Evolutionary conservation across 2,113 vertebrate genomes (phyloP).

Genomic region (Leptocoma aspasia): DNA sequence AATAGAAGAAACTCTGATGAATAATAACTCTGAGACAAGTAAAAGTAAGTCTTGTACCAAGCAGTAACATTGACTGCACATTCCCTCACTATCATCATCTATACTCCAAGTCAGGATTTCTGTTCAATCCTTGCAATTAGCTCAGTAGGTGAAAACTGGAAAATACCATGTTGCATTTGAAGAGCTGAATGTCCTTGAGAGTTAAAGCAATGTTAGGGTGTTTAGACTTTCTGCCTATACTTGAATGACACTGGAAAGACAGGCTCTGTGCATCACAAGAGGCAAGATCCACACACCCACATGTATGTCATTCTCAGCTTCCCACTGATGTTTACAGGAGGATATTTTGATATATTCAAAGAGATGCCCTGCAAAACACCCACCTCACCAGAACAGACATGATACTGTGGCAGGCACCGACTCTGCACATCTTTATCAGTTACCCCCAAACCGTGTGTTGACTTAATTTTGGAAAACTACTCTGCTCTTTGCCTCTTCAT

Average conservation of each 20-base stretch:
- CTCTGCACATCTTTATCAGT: not conserved
- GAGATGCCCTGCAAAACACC: not conserved
- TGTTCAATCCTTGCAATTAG: not conserved
- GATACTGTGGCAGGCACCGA: not conserved
- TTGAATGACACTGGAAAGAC: not conserved
- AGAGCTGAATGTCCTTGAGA: not conserved
- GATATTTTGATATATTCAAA: constrained; percentile 17
- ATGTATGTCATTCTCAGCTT: not conserved
- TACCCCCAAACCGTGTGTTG: not conserved
- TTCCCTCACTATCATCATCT: not conserved
- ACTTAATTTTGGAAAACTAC: not conserved
- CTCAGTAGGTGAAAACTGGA: not conserved
- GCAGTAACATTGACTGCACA: not conserved
- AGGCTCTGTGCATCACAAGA: not conserved
- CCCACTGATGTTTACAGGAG: not conserved
- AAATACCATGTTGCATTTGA: not conserved
- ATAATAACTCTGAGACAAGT: not conserved
- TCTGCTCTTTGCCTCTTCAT: not conserved
- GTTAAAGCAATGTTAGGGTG: not conserved
- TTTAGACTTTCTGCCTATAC: not conserved
- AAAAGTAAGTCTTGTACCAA: not conserved
- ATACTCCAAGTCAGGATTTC: not conserved
- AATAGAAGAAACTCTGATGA: not conserved
- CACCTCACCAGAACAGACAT: not conserved
- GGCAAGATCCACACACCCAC: not conserved